Percentiles rank a stretch among this genome's conserved stretches.
Evolutionary conservation across 2,888 invertebrate species (phyloP).

Genomic region (Scelioninae gen. 1): DNA sequence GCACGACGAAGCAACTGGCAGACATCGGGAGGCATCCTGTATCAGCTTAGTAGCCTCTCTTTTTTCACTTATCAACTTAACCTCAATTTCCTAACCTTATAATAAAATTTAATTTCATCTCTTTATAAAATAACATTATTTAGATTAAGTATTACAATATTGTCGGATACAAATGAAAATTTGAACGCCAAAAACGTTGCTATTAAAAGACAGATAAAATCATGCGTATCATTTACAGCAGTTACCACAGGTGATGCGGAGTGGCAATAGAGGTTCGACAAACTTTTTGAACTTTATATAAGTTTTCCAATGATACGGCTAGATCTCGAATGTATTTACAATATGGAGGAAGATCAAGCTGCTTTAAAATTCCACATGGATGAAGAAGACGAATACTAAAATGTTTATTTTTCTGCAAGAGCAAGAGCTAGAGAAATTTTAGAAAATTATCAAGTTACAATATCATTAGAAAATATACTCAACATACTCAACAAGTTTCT

Average conservation of each 20-base stretch:
- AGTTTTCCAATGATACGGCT: background rate
- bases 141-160: too few species aligned
- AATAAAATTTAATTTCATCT: too few species aligned
- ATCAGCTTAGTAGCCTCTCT: too few species aligned
- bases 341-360: background rate
- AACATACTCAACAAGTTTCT: too few species aligned
- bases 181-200: background rate
- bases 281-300: background rate
- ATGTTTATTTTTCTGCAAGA: background rate
- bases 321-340: background rate
- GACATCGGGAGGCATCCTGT: too few species aligned
- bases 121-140: too few species aligned
- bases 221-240: background rate
- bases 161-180: background rate
- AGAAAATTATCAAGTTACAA: background rate
- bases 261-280: background rate
- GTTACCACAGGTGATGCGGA: background rate
- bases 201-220: constrained; percentile 1
- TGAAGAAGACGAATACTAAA: background rate
- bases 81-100: too few species aligned
- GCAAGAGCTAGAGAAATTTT: background rate
- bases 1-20: too few species aligned
- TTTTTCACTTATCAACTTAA: too few species aligned
- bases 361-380: background rate
- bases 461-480: background rate